These are phyloP conservation scores for Formica exsecta DNA, from an alignment of 1,140 invertebrate species.

Conservation along the genomic window DNA sequence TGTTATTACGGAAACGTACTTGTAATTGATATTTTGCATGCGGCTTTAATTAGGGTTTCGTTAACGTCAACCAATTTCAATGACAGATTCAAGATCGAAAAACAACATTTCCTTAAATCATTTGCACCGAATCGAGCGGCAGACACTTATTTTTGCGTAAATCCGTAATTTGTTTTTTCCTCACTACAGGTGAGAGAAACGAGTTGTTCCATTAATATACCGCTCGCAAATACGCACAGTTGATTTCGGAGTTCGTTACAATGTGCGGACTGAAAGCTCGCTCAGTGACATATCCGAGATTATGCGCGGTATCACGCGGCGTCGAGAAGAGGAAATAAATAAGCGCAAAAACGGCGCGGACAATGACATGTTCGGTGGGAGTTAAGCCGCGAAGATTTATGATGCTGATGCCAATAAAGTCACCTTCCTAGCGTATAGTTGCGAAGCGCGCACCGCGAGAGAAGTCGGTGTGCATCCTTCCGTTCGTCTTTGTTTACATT, in stretches of 20 bases:
- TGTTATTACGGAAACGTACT: neutral
- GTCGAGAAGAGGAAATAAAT: neutral
- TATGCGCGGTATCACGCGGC: constrained; percentile 25
- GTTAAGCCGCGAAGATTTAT: constrained; percentile 73
- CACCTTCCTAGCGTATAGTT: constrained; percentile 53
- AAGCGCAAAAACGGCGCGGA: constrained; percentile 50
- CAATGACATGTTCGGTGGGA: constrained; percentile 66
- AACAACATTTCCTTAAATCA: constrained; percentile 10
- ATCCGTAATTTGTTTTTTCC: constrained; percentile 1
- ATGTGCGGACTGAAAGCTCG: constrained; percentile 15
- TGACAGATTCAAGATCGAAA: constrained; percentile 14
- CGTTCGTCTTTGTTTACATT: constrained; percentile 57
- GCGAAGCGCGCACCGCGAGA: constrained; percentile 1
- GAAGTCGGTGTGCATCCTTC: constrained; percentile 19
- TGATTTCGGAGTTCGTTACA: constrained; percentile 16
- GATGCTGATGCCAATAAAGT: constrained; percentile 74
- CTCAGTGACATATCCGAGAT: constrained; percentile 51
- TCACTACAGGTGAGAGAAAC: neutral
- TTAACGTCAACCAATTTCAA: neutral
- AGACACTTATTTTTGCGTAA: neutral
- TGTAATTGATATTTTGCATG: neutral
- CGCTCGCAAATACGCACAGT: neutral
- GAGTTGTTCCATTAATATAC: constrained; percentile 29
- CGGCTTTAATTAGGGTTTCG: neutral
- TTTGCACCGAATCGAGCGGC: neutral